A percentile compares a stretch with the other conserved stretches of the same genome.
Conservation (phyloP, 2,113 vertebrate species). For the Antechinus flavipes region DNA sequence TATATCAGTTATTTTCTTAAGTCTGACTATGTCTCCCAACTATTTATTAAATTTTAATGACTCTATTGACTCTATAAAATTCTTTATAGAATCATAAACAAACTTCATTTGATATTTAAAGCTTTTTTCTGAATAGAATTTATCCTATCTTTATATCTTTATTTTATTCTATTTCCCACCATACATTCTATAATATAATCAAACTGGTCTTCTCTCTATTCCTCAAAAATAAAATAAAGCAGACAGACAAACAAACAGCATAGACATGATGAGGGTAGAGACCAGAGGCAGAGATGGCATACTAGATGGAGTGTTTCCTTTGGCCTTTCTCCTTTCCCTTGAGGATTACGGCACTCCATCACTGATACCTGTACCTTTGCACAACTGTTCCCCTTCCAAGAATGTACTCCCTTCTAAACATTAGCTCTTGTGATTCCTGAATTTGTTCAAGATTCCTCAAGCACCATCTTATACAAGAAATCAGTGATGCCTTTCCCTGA, state of each 20-base stretch:
- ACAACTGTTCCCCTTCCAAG: not conserved
- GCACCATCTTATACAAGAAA: not conserved
- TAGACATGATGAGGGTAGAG: too few species aligned
- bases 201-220: not conserved
- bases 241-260: not conserved
- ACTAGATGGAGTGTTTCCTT: not conserved
- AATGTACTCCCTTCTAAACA: not conserved
- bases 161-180: not conserved
- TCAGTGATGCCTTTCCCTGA: not conserved
- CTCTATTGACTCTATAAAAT: not conserved
- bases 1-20: not conserved
- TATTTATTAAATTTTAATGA: not conserved
- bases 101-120: not conserved
- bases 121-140: not conserved
- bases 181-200: not conserved
- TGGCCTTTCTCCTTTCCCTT: not conserved
- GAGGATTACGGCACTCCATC: not conserved
- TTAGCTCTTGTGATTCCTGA: not conserved
- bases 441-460: not conserved
- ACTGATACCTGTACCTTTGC: not conserved
- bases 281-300: too few species aligned
- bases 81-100: not conserved
- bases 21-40: not conserved
- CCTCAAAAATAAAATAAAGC: not conserved
- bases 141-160: not conserved